phyloP scores from a whole-genome alignment of 2,888 invertebrate genomes.

The Mactromeris polynyma region DNA sequence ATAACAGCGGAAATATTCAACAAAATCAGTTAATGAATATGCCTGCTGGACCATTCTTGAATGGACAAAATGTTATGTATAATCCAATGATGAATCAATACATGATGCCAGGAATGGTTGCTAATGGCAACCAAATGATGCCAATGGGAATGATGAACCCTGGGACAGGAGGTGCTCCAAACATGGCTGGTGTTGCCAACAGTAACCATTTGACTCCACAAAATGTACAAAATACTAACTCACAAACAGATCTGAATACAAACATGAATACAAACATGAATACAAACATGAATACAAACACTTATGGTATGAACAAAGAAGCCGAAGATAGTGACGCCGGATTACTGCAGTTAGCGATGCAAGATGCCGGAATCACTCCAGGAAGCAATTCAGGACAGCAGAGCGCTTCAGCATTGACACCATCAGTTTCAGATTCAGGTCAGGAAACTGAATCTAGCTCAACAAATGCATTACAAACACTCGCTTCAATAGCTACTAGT shows the following conservation, averaged over 20 bases:
- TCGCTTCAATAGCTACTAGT: constrained; percentile 81
- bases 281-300: constrained; percentile 23
- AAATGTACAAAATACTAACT: constrained; percentile 34
- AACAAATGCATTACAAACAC: constrained; percentile 77
- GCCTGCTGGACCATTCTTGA: constrained; percentile 65
- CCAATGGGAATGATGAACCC: constrained; percentile 58
- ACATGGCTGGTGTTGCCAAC: constrained; percentile 20
- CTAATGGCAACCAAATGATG: constrained; percentile 59
- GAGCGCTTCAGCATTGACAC: constrained; percentile 56
- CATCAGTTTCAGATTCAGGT: constrained; percentile 47
- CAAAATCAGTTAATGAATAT: constrained; percentile 70
- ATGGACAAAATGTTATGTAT: constrained; percentile 74
- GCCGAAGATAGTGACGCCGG: constrained; percentile 72
- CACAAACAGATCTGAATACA: constrained; percentile 33
- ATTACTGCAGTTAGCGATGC: constrained; percentile 82
- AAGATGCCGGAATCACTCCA: constrained; percentile 81
- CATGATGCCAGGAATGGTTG: constrained; percentile 69
- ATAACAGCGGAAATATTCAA: constrained; percentile 56
- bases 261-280: constrained; percentile 32
- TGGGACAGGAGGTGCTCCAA: constrained; percentile 32
- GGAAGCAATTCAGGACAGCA: constrained; percentile 55
- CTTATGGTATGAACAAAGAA: constrained; percentile 51
- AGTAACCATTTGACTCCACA: constrained; percentile 16
- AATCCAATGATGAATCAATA: constrained; percentile 75
- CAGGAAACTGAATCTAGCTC: constrained; percentile 51